Evolutionary conservation across 2,113 vertebrate genomes (phyloP), one percentile per base, ranked within the genome.

Genomic region (Recurvirostra avosetta): DNA sequence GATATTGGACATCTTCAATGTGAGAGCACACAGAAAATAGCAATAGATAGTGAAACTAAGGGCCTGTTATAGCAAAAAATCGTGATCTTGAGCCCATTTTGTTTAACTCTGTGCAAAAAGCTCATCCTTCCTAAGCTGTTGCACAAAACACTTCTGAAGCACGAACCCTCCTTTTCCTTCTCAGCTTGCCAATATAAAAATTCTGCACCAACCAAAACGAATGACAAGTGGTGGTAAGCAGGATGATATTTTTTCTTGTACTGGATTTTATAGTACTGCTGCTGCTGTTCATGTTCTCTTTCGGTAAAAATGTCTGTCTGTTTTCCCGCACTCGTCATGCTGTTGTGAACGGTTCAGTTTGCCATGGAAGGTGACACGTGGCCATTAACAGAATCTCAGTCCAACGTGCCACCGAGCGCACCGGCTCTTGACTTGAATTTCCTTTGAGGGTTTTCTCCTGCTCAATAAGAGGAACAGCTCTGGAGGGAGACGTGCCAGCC

Each of bases 331-430:
- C 59, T 70, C 1, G 0, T 30, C 12, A 52, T 7, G 23, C 56
- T 56, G 36, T 17, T 71, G 34, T 17, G 41, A 45, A 38, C 0
- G 1, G 34, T 58, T 72, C 38, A 1, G 34, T 91, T 85, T 88
- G 63, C 73, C 18, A 5, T 4, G 38, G 82, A 52, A 91, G 56
- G 41, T 38, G 79, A 49, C 26, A 26, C 4, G 36, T 58, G 74
- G 56, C 45, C 55, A 59, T 75, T 61, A 58, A 40, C n/a, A 29
- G 15, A 56, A 34, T 30, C 59, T 62, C 26, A 41, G 74, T 43
- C 58, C 74, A 56, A 16, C 0, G 5, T 61, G 56, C 26, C 45
- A 41, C 61, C 0, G 2, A 56, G 41, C 1, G 1, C n/a, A 5
- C 41, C 0, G 8, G 19, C 50, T 91, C 45, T 59, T 52, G 41